Evolutionary conservation across 2,797 vertebrate species (phyloP).

Genomic region (Bovichtus variegatus): DNA sequence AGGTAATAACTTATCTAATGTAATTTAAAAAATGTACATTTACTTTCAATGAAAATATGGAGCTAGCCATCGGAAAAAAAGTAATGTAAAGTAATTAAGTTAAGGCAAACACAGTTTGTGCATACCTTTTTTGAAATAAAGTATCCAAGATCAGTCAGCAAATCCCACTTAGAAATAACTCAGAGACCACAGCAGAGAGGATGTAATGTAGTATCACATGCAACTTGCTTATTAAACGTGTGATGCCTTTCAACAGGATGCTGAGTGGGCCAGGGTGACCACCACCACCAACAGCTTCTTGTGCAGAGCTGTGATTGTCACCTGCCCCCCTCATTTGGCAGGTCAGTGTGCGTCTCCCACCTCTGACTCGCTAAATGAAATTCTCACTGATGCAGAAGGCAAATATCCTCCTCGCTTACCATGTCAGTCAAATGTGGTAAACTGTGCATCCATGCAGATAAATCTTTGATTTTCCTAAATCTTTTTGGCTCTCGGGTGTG

Average conservation of each 20-base stretch:
- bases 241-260: conserved; percentile 69
- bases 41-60: background rate
- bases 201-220: background rate
- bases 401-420: conserved; percentile 48
- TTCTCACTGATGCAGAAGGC: conserved; percentile 68
- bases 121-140: background rate
- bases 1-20: background rate
- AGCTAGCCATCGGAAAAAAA: background rate
- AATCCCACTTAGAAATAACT: conserved; percentile 3
- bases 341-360: conserved; percentile 78
- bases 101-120: background rate
- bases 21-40: background rate
- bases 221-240: conserved; percentile 26
- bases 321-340: conserved; percentile 85
- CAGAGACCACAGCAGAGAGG: background rate
- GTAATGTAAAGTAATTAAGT: background rate
- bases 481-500: conserved; percentile 31
- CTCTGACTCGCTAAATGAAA: conserved; percentile 62
- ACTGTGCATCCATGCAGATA: conserved; percentile 53
- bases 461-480: conserved; percentile 53
- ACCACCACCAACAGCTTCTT: conserved; percentile 68
- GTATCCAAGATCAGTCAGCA: background rate
- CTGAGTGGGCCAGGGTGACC: conserved; percentile 76
- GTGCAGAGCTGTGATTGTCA: conserved; percentile 83
- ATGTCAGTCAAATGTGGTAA: conserved; percentile 53